Evolutionary conservation across 2,797 vertebrate species (phyloP), one percentile per base, ranked within the genome.

Genomic region (Diplodus sargus): DNA sequence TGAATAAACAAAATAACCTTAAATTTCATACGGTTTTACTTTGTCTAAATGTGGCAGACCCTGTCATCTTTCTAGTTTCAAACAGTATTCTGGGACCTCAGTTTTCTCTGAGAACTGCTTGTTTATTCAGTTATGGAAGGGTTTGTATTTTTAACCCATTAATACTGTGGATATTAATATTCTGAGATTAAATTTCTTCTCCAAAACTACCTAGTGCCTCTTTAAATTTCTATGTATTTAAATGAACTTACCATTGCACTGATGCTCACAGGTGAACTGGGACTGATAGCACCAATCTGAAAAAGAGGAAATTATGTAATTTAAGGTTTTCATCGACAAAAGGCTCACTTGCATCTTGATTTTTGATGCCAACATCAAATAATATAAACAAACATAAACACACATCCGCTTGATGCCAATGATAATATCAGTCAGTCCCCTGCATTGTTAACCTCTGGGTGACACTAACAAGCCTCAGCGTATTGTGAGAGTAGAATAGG

Each of bases 281-380:
- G 90, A 90, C 81, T 94, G 87, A 75, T 96, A 96, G 81, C 96
- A 96, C 95, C 95, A 96, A 2, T 93, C 91, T 93, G 78, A 74
- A 91, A 91, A 60, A 87, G 12, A 84, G 49, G 63, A 66, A 64
- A 56, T 5, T 0, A 57, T 20, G 60, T 10, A 1, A 6, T 30
- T 56, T 25, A 42, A 8, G 6, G 17, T 45, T 53, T 59, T 30
- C 1, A 74, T 28, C 22, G 30, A 47, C 15, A 39, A 61, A 16
- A 28, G 17, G 5, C 22, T 51, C 2, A 30, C 2, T 2, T 23
- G 16, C 20, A 22, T 58, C 16, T 15, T 39, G 4, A 30, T 9
- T 23, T 22, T 16, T 45, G 1, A 54, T 23, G 25, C 61, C 10
- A 61, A 2, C 6, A 57, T 47, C 20, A 45, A 59, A 70, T 43